Base-by-base conservation (phyloP, 2,888 invertebrate species). In the Pristionchus entomophagus region DNA sequence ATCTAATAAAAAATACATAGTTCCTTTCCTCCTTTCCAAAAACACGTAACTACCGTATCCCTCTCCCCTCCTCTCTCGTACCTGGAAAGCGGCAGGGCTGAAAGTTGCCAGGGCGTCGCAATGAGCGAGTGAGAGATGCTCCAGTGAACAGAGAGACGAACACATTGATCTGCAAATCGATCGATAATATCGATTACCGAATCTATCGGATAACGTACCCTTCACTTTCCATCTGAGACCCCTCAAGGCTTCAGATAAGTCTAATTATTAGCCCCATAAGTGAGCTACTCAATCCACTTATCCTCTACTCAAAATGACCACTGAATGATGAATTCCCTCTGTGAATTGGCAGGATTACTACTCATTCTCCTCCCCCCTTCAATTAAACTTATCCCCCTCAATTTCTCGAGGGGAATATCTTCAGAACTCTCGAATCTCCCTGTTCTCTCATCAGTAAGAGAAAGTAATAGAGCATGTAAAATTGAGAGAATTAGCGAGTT, bases 321-420 rank as follows among this genome's bases (percentile, higher is more conserved):
- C 1, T 73, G 73, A 73, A 73, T 73, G 73, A 73, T 73, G 73
- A 73, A 26, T 45, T 73, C 73, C 8, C 41, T 19, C 8, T 10
- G 41, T 73, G 73, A 73, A 73, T 73, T 73, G 73, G 38, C 69
- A 69, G 38, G 69, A 38, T n/a, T 69, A 38, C 69, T 19, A 65
- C 65, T 32, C 32, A 6, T 69, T n/a, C 69, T 8, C 69, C 14
- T 19, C 14, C 65, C 35, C 65, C 35, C 35, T 41, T 73, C 73
- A 73, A 73, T 73, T 73, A 41, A 73, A 73, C 73, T 41, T 73
- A 73, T n/a, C 65, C 65, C 73, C 38, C 62, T 65, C 65, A 65
- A 65, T 65, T 73, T 26, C 45, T 41, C n/a, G n/a, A n/a, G n/a
- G n/a, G n/a, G n/a, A n/a, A n/a, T n/a, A 73, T 26, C 73, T 14